A percentile compares a stretch with the other conserved stretches of the same genome.
These are phyloP conservation scores for Chinchilla lanigera DNA, from an alignment of 2,113 vertebrate genomes.

Conservation along the genomic window DNA sequence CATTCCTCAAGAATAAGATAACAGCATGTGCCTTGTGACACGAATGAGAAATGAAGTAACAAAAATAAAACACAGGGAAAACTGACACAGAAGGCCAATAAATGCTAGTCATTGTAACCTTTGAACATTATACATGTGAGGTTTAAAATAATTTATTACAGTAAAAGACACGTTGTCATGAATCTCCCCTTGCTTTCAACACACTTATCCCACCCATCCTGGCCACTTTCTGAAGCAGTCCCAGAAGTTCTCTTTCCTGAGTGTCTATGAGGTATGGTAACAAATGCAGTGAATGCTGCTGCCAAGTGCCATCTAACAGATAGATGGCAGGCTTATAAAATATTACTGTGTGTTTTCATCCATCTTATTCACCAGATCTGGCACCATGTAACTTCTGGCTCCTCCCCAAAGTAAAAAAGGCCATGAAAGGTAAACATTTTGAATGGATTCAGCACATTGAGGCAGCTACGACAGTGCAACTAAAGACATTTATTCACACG, in stretches of 20 bases:
- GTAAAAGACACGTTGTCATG: background rate
- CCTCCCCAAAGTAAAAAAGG: background rate
- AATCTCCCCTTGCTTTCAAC: background rate
- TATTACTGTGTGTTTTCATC: background rate
- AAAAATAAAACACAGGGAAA: background rate
- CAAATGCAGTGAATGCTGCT: background rate
- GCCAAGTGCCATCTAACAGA: background rate
- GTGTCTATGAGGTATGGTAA: background rate
- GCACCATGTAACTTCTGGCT: background rate
- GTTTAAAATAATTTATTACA: background rate
- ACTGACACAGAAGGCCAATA: background rate
- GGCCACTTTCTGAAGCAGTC: background rate
- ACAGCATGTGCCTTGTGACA: background rate
- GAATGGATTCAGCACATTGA: background rate
- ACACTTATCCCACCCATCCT: background rate
- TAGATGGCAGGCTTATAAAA: background rate
- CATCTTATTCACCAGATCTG: background rate
- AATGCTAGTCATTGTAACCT: background rate
- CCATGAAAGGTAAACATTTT: background rate
- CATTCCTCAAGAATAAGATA: constrained; percentile 35
- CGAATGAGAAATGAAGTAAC: background rate
- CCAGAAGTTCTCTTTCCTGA: background rate
- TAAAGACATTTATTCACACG: background rate
- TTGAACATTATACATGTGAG: background rate
- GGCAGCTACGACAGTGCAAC: background rate